Conservation (phyloP, 1,140 invertebrate genomes). For the Drosophila pruinosa region DNA sequence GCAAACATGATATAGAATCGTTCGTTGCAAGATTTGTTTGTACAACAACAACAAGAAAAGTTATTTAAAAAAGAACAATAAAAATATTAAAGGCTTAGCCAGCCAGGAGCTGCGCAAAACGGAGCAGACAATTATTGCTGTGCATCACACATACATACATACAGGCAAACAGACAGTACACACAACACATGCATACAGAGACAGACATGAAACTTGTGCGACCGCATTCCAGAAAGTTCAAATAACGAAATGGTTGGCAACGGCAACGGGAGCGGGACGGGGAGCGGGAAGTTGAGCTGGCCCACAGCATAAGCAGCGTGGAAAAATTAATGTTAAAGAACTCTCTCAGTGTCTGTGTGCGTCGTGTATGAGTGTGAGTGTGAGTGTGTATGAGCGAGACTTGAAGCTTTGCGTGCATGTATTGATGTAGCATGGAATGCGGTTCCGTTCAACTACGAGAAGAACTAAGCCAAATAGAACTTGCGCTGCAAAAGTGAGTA, state of each 20-base stretch:
- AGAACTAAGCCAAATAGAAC: slow-evolving; percentile 63
- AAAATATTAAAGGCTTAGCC: slow-evolving; percentile 27
- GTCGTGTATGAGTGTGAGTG: slow-evolving; percentile 25
- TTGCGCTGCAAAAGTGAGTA: slow-evolving; percentile 49
- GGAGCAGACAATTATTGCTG: slow-evolving; percentile 16
- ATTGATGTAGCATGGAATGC: slow-evolving; percentile 64
- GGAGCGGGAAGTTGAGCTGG: slow-evolving; percentile 8
- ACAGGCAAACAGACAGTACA: background rate
- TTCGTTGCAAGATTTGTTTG: slow-evolving; percentile 7
- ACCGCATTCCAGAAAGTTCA: slow-evolving; percentile 80
- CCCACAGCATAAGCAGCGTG: slow-evolving; percentile 43
- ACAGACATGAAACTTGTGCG: slow-evolving; percentile 64
- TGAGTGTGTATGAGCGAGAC: slow-evolving; percentile 21
- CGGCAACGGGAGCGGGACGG: slow-evolving; percentile 1
- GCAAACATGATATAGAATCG: slow-evolving; percentile 25
- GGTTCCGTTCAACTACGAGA: slow-evolving; percentile 51
- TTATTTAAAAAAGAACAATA: slow-evolving; percentile 3
- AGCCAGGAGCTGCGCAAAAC: slow-evolving; percentile 35
- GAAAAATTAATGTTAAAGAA: slow-evolving; percentile 69
- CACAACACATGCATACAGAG: background rate
- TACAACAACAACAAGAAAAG: background rate
- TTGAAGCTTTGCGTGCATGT: slow-evolving; percentile 24
- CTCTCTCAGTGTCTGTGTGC: slow-evolving; percentile 42
- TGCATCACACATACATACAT: background rate
- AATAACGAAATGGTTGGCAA: slow-evolving; percentile 59